Evolutionary conservation across 2,113 vertebrate species (phyloP).

Genomic region (Salvelinus sp.): DNA sequence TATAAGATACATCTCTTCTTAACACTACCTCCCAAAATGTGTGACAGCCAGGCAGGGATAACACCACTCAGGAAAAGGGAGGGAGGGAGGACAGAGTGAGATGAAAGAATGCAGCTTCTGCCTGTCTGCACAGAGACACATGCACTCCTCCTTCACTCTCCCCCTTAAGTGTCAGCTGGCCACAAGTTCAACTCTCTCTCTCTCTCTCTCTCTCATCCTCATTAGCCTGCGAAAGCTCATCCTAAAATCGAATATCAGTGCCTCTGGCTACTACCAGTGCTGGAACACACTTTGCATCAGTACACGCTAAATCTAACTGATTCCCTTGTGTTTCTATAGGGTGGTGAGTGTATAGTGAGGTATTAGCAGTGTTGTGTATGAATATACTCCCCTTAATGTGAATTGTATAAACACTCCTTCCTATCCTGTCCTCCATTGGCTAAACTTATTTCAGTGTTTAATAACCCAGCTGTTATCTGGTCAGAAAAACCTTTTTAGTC

Average conservation of each 20-base stretch:
- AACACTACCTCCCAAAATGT: not conserved
- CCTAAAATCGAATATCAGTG: no score
- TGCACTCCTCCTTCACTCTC: not conserved
- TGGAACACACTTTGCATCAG: no score
- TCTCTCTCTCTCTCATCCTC: no score
- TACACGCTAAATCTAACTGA: no score
- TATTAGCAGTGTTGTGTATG: no score
- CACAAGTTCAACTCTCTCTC: not conserved
- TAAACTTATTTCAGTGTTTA: slow-evolving; percentile 10
- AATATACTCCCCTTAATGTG: no score
- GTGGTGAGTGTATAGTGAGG: no score
- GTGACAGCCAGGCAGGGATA: not conserved
- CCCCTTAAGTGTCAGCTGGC: not conserved
- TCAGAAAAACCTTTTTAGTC: not conserved
- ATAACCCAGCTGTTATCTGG: slow-evolving; percentile 12
- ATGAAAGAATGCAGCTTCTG: not conserved
- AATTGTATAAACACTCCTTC: not conserved
- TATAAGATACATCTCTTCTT: not conserved
- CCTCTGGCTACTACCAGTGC: no score
- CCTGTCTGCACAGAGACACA: not conserved
- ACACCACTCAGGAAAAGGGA: not conserved
- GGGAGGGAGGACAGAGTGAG: not conserved
- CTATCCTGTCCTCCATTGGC: not conserved
- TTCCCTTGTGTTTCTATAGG: no score
- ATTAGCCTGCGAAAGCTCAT: no score